Evolutionary conservation across 2,797 vertebrate species (phyloP).

Genomic region (Enteromius trimaculatus): DNA sequence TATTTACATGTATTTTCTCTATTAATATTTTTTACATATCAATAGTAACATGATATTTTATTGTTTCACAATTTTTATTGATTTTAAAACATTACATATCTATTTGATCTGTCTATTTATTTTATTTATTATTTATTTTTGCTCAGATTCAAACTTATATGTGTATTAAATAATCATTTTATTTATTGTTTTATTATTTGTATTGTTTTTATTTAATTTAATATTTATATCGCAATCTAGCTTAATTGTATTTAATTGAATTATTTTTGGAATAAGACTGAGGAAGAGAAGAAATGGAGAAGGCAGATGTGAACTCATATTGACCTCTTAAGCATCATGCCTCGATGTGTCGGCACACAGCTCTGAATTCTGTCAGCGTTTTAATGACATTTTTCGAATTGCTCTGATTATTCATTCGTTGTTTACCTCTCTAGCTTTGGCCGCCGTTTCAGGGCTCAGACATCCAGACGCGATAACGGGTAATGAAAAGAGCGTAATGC

Average conservation of each 20-base stretch:
- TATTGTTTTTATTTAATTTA: neutral
- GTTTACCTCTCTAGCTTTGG: slow-evolving; percentile 22
- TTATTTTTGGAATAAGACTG: neutral
- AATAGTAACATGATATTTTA: neutral
- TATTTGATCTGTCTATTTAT: neutral
- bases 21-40: neutral
- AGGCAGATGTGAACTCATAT: neutral
- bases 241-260: neutral
- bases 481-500: slow-evolving; percentile 37
- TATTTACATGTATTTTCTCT: neutral
- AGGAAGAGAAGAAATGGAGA: neutral
- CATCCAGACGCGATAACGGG: slow-evolving; percentile 34
- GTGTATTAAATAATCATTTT: neutral
- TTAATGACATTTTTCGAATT: slow-evolving; percentile 26
- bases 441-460: slow-evolving; percentile 17
- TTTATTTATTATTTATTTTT: neutral
- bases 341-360: neutral
- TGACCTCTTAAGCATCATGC: neutral
- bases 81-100: neutral
- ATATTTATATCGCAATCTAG: neutral
- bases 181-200: neutral
- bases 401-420: slow-evolving; percentile 13
- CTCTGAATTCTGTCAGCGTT: neutral
- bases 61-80: neutral
- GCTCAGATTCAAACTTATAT: neutral